Base-by-base conservation (phyloP, 2,888 invertebrate species). In the Neoaliturus tenellus region DNA sequence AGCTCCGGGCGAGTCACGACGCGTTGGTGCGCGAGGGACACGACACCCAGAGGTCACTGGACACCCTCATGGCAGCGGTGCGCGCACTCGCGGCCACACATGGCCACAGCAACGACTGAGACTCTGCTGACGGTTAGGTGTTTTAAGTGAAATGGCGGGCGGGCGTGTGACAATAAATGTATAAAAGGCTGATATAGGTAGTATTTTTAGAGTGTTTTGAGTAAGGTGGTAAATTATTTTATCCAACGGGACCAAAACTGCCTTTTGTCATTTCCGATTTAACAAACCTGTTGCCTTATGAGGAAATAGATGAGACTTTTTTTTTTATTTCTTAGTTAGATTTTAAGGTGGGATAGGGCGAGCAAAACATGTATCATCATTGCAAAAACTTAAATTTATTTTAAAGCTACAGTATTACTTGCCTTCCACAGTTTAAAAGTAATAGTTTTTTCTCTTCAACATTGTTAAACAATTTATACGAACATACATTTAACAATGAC, bases 1-100 rank as follows among this genome's bases (percentile, higher is more conserved):
- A 78, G 5, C 80, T 86, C 55, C 84, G 78, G n/a, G 28, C 71
- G 1, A 39, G 55, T 12, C 83, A 80, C 44, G 69, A 51, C n/a
- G n/a, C 44, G 28, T 67, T 86, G n/a, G 73, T 83, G 33, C 78
- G 73, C 28, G 84, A 81, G 35, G 83, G 83, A 0, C 83, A 82
- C n/a, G 35, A 67, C 17, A 51, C 82, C 12, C 83, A 84, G 55
- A 73, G 58, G 31, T 73, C 67, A 14, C 69, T 85, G 12, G 83
- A 85, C 33, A 39, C 73, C 17, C 73, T 86, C 51, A 86, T 73
- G 62, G 82, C 67, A 12, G 67, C 82, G 23, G 71, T 84, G 17
- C 75, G 78, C 2, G 82, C 81, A 17, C 48, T 84, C 10, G 20
- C 41, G 4, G 75, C 78, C 3, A 73, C 39, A 3, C n/a, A n/a